A percentile compares a stretch with the other conserved stretches of the same genome.
Evolutionary conservation across 2,113 vertebrate genomes (phyloP).

Genomic region (Psittacula cyanocephala): DNA sequence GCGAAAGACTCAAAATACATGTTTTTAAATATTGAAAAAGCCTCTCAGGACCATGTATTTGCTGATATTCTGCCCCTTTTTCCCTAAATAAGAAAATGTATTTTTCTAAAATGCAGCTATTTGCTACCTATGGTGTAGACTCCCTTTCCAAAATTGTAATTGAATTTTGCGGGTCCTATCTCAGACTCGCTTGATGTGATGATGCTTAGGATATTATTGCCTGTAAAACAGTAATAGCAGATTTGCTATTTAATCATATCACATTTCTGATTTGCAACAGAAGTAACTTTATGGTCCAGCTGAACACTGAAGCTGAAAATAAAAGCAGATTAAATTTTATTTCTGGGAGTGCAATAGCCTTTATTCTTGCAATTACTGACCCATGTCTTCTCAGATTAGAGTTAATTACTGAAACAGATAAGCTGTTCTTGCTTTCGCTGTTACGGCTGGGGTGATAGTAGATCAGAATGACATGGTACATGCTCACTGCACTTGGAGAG

Average conservation of each 20-base stretch:
- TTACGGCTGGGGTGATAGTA: not conserved
- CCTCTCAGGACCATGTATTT: not conserved
- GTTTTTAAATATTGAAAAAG: not conserved
- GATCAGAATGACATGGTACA: not conserved
- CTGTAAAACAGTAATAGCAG: not conserved
- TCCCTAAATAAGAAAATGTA: not conserved
- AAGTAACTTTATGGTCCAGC: not conserved
- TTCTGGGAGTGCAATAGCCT: not conserved
- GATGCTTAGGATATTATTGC: not conserved
- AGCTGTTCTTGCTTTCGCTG: not conserved
- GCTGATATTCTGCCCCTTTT: not conserved
- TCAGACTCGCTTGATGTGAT: not conserved
- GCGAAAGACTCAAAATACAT: not conserved
- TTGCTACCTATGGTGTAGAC: not conserved
- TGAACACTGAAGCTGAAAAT: not conserved
- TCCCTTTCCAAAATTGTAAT: not conserved
- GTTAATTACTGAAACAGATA: slow-evolving; percentile 25
- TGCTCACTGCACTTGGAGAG: not conserved
- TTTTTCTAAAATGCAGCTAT: not conserved
- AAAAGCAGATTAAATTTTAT: not conserved
- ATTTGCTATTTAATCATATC: not conserved
- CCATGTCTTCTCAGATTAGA: slow-evolving; percentile 3
- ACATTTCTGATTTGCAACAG: not conserved
- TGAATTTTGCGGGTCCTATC: not conserved
- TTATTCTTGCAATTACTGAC: not conserved